These are phyloP conservation scores for Nomada fucata DNA, from an alignment of 2,888 invertebrate species.

Conservation along the genomic window DNA sequence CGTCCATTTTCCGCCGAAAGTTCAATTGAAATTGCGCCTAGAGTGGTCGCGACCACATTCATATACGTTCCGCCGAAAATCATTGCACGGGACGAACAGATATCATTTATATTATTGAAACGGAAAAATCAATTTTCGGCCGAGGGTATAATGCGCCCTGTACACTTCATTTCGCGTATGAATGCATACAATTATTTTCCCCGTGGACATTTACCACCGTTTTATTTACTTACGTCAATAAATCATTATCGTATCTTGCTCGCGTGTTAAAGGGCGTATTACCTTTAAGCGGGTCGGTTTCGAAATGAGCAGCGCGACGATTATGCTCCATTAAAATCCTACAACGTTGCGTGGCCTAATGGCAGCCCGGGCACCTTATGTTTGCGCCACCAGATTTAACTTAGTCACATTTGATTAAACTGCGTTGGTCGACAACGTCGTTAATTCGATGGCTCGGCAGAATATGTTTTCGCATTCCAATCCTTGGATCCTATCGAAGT, in stretches of 20 bases:
- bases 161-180: background rate
- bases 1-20: constrained; percentile 14
- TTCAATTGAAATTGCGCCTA: constrained; percentile 1
- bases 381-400: constrained; percentile 45
- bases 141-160: background rate
- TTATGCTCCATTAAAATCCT: constrained; percentile 5
- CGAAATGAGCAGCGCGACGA: background rate
- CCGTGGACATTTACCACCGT: background rate
- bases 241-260: no score
- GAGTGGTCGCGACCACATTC: constrained; percentile 12
- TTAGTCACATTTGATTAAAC: constrained; percentile 54
- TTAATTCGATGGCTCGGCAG: constrained; percentile 55
- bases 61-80: constrained; percentile 16
- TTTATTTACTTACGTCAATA: no score
- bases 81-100: constrained; percentile 13
- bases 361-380: constrained; percentile 3
- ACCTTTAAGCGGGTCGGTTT: background rate
- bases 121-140: constrained; percentile 6
- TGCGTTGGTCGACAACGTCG: constrained; percentile 21
- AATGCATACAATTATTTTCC: background rate
- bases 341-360: constrained; percentile 19
- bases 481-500: constrained; percentile 56
- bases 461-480: constrained; percentile 63
- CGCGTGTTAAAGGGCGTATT: background rate
- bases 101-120: constrained; percentile 5